Conservation (phyloP, 2,113 vertebrate genomes). For the Hemicordylus capensis region DNA sequence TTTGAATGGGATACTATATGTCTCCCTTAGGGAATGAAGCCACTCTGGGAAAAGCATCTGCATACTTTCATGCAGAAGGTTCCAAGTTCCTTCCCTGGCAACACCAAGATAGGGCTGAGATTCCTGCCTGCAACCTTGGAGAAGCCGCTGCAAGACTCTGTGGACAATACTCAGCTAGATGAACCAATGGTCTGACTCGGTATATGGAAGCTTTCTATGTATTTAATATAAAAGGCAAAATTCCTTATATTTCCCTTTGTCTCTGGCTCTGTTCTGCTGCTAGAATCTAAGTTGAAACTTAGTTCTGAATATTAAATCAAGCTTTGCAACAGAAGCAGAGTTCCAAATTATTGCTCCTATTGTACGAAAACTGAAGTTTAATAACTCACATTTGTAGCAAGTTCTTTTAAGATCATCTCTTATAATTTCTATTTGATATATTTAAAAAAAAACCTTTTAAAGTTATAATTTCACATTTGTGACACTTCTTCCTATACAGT, state of each 20-base stretch:
- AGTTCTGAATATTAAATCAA: not conserved
- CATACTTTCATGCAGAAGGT: no score
- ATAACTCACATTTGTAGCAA: not conserved
- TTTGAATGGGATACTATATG: no score
- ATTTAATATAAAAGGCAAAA: not conserved
- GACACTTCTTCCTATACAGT: no score
- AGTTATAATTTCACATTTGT: not conserved
- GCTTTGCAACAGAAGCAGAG: rapidly evolving
- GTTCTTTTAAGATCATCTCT: not conserved
- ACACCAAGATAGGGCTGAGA: no score
- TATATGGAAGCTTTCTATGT: no score
- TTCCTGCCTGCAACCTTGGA: no score
- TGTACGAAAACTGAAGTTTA: not conserved
- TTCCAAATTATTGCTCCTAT: not conserved
- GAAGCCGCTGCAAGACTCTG: no score
- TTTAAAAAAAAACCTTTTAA: not conserved
- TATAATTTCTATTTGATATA: not conserved
- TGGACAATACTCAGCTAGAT: no score
- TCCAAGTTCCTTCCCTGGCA: no score
- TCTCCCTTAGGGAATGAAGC: no score
- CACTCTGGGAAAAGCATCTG: no score
- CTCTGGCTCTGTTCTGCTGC: not conserved
- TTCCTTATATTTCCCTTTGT: not conserved
- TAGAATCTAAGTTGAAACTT: not conserved
- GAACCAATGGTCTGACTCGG: no score